phyloP scores from a whole-genome alignment of 2,113 vertebrate species.

The Cebidichthys violaceus region DNA sequence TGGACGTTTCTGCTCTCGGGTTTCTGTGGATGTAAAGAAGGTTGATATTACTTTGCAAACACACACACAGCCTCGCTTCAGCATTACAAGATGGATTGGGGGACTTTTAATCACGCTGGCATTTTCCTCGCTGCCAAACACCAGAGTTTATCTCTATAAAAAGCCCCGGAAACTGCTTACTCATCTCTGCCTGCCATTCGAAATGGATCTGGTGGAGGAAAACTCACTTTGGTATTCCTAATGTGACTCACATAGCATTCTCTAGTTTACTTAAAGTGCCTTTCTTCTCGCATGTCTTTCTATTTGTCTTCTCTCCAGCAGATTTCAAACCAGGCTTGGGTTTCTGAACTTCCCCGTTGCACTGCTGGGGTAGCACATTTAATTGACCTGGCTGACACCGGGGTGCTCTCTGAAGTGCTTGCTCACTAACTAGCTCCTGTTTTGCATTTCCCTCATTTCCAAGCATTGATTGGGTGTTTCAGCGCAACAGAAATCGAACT shows the following conservation, averaged over 20 bases:
- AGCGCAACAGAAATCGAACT: conserved; percentile 73
- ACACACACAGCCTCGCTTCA: conserved; percentile 22
- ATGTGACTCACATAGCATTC: conserved; percentile 37
- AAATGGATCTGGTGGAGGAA: conserved; percentile 50
- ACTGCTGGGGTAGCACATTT: conserved; percentile 51
- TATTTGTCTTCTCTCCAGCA: conserved; percentile 33
- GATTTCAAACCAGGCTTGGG: conserved; percentile 34
- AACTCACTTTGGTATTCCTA: conserved; percentile 39
- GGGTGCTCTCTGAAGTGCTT: conserved; percentile 67
- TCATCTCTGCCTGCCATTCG: conserved; percentile 61
- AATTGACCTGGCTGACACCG: conserved; percentile 66
- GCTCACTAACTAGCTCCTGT: conserved; percentile 75
- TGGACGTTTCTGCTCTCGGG: background rate
- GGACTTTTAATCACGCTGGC: conserved; percentile 63
- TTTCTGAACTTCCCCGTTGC: conserved; percentile 38
- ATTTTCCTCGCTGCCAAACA: conserved; percentile 64
- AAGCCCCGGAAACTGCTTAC: conserved; percentile 59
- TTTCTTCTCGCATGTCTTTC: conserved; percentile 20
- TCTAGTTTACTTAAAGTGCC: conserved; percentile 37
- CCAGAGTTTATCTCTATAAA: conserved; percentile 53
- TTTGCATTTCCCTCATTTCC: conserved; percentile 81
- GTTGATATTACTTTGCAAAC: conserved; percentile 52
- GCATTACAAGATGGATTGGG: conserved; percentile 53
- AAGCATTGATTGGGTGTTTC: conserved; percentile 79
- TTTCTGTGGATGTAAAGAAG: conserved; percentile 35